Conservation (phyloP, 2,888 invertebrate species). For the Xanthostigma xanthostigma region DNA sequence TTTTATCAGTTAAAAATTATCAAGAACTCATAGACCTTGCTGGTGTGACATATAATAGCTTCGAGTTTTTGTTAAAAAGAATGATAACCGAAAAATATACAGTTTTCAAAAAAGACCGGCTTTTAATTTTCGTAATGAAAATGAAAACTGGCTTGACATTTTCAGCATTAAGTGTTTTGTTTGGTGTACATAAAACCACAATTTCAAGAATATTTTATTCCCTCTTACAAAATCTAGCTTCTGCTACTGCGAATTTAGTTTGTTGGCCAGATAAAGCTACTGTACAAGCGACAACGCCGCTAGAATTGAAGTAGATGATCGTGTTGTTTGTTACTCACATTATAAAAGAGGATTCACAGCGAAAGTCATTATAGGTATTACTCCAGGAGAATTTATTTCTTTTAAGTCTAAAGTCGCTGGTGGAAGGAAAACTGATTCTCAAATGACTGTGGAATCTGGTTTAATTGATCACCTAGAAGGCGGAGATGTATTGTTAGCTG, state of each 20-base stretch:
- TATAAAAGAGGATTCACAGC: conserved; percentile 11
- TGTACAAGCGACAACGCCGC: conserved; percentile 7
- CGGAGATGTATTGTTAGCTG: conserved; percentile 8
- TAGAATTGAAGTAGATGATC: conserved; percentile 1
- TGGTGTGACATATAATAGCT: conserved; percentile 11
- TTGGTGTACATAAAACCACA: conserved; percentile 11
- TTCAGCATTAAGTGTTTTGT: conserved; percentile 10
- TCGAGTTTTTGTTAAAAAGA: conserved; percentile 11
- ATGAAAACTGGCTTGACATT: conserved; percentile 11
- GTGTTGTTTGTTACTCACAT: conserved; percentile 4
- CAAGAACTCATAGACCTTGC: conserved; percentile 10
- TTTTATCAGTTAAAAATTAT: conserved; percentile 10
- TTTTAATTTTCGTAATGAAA: conserved; percentile 12
- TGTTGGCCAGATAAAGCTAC: conserved; percentile 1
- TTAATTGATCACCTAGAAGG: conserved; percentile 6
- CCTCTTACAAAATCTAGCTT: conserved; percentile 6
- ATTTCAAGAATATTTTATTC: conserved; percentile 11
- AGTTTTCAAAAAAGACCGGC: conserved; percentile 7
- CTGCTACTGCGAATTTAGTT: conserved; percentile 9
- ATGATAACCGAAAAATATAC: conserved; percentile 3
- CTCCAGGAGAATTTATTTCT: conserved; percentile 11
- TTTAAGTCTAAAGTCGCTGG: conserved; percentile 10
- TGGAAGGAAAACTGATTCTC: conserved; percentile 10
- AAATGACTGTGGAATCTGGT: conserved; percentile 10
- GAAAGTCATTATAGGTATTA: conserved; percentile 12